Evolutionary conservation across 2,113 vertebrate species (phyloP).

Genomic region (Brachionichthys hirsutus): DNA sequence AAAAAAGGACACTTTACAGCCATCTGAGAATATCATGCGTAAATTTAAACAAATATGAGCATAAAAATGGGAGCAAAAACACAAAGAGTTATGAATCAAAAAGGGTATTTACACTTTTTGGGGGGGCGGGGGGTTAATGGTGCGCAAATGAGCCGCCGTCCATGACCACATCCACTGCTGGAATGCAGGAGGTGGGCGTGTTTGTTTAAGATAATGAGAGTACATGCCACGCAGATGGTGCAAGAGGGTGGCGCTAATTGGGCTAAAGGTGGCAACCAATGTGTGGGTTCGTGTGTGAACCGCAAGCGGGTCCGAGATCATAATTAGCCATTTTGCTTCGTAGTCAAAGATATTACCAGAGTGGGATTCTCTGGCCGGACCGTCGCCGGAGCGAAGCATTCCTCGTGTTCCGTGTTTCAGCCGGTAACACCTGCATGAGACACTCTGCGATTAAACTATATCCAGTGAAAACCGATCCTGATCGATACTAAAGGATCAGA

Average conservation of each 20-base stretch:
- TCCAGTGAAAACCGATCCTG: too few species aligned
- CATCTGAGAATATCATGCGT: not conserved
- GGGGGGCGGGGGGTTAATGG: slow-evolving; percentile 16
- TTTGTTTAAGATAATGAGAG: slow-evolving; percentile 55
- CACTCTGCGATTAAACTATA: too few species aligned
- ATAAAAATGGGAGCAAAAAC: too few species aligned
- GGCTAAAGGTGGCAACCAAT: slow-evolving; percentile 4
- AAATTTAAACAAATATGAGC: slow-evolving; percentile 15
- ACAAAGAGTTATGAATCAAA: not conserved
- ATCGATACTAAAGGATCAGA: too few species aligned
- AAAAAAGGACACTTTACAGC: too few species aligned
- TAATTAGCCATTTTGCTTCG: too few species aligned
- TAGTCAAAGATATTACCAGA: too few species aligned
- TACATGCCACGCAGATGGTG: slow-evolving; percentile 44
- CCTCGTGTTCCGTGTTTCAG: too few species aligned
- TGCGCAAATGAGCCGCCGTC: slow-evolving; percentile 44
- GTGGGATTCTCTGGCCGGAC: too few species aligned
- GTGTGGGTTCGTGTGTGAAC: not conserved
- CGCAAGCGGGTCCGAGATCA: not conserved
- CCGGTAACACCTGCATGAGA: too few species aligned
- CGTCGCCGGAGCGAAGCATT: too few species aligned
- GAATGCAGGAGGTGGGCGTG: slow-evolving; percentile 41
- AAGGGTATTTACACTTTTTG: slow-evolving; percentile 45
- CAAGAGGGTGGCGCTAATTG: slow-evolving; percentile 35
- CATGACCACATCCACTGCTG: slow-evolving; percentile 39